Conservation (phyloP, 2,888 invertebrate species). For the Hirtodrosophila confusa region DNA sequence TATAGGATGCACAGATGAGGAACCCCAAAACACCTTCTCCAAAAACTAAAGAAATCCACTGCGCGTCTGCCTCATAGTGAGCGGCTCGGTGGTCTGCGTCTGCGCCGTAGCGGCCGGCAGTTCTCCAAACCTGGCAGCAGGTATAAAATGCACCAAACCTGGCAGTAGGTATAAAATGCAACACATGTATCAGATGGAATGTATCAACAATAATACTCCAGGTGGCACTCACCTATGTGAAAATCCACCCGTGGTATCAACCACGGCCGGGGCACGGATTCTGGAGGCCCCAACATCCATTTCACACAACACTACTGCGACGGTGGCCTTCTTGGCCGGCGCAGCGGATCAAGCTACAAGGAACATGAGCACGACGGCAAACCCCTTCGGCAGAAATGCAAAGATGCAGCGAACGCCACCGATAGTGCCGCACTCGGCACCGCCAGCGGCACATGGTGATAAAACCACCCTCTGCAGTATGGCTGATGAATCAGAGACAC, state of each 20-base stretch:
- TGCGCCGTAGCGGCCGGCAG: too few species aligned
- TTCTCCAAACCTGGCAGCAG: too few species aligned
- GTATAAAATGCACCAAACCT: too few species aligned
- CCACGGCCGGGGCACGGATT: neutral
- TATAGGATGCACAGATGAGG: too few species aligned
- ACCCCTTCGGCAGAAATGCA: neutral
- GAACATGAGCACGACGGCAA: neutral
- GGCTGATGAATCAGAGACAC: neutral
- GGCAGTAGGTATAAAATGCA: too few species aligned
- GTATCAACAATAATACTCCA: too few species aligned
- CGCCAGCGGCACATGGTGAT: neutral
- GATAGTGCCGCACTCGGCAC: neutral
- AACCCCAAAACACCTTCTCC: too few species aligned
- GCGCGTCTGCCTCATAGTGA: too few species aligned
- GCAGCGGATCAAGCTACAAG: slow-evolving; percentile 5
- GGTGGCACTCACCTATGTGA: too few species aligned
- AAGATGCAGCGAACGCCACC: neutral
- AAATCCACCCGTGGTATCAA: neutral
- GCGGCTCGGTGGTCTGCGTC: too few species aligned
- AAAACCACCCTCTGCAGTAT: neutral
- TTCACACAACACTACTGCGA: neutral
- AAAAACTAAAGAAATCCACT: too few species aligned
- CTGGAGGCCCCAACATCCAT: neutral
- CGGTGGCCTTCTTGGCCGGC: slow-evolving; percentile 8
- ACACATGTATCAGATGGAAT: too few species aligned